Base-by-base conservation (phyloP, 2,797 vertebrate species). In the Odontamblyopus rebecca region DNA sequence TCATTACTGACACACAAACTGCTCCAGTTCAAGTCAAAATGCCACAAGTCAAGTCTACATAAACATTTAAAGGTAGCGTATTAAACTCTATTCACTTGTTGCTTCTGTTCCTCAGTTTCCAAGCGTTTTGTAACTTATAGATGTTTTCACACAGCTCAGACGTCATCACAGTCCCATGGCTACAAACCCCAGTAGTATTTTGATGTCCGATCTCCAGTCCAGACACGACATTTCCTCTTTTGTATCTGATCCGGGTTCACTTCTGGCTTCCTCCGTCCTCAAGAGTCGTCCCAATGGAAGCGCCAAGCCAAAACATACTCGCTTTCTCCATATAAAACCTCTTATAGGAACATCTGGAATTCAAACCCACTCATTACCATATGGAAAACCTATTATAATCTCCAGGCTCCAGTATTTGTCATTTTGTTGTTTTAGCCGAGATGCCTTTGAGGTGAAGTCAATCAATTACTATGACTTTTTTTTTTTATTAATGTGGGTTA, bases 271-370 rank as follows among this genome's bases (percentile, higher is more conserved):
- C 79, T 80, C 50, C 32, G 84, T 84, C 74, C 65, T 75, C 80
- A 77, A 76, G 50, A 19, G 51, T 54, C 2, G 54, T 82, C 86
- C 73, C 65, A 64, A 70, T 72, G 65, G 70, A 44, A 71, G 67
- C 66, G 57, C 50, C 11, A 6, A 13, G 77, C 80, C 82, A 81
- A 82, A 82, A 9, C 67, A 69, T 66, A 32, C 75, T 80, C 63
- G 74, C 64, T 78, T 74, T 82, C 64, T 76, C 67, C 61, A 75
- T 82, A 78, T 74, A 78, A 81, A 86, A 85, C 4, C 26, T 57
- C 79, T 79, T 73, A 63, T 81, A 82, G 75, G 79, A 61, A 93
- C 92, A 91, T 91, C 89, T 93, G 93, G 86, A 88, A 82, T 89
- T 84, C 81, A 68, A 84, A 80, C 82, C 80, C 72, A 76, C 85